phyloP scores from a whole-genome alignment of 1,140 invertebrate species.

The Drosophila obscura region DNA sequence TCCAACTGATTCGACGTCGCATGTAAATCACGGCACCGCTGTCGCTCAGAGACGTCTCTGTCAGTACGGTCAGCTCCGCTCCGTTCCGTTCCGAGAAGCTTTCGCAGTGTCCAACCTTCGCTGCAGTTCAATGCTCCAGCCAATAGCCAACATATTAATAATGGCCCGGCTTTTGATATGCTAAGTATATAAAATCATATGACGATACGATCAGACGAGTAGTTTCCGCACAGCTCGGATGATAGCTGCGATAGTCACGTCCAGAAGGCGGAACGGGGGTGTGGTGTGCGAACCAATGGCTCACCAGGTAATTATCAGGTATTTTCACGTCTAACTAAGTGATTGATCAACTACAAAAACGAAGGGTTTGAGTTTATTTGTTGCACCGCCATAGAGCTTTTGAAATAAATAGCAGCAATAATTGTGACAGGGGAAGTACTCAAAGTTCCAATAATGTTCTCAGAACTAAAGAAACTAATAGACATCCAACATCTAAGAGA shows the following conservation, averaged over 20 bases:
- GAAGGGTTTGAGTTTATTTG: too few relatives aligned
- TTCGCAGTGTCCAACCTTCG: conserved; percentile 45
- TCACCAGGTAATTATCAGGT: too few relatives aligned
- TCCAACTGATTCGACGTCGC: conserved; percentile 57
- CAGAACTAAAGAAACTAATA: too few relatives aligned
- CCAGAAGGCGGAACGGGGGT: not conserved
- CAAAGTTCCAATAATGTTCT: too few relatives aligned
- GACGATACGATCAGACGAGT: not conserved
- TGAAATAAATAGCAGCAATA: too few relatives aligned
- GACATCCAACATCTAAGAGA: too few relatives aligned
- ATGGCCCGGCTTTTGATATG: conserved; percentile 19
- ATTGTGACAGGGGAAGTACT: too few relatives aligned
- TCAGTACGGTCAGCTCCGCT: conserved; percentile 20
- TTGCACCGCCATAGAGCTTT: too few relatives aligned
- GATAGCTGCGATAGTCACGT: conserved; percentile 26
- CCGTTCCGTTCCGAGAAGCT: conserved; percentile 19
- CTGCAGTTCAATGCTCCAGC: conserved; percentile 65
- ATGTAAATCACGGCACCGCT: conserved; percentile 61
- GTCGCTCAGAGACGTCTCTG: conserved; percentile 16
- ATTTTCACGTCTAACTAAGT: too few relatives aligned
- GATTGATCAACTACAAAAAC: too few relatives aligned
- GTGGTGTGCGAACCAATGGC: too few relatives aligned
- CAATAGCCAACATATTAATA: conserved; percentile 15
- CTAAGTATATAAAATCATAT: conserved; percentile 47
- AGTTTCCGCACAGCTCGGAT: conserved; percentile 46